Percentiles rank a stretch among this genome's conserved stretches.
These are phyloP conservation scores for Holacanthus passer DNA, from an alignment of 2,113 vertebrate species.

Conservation along the genomic window DNA sequence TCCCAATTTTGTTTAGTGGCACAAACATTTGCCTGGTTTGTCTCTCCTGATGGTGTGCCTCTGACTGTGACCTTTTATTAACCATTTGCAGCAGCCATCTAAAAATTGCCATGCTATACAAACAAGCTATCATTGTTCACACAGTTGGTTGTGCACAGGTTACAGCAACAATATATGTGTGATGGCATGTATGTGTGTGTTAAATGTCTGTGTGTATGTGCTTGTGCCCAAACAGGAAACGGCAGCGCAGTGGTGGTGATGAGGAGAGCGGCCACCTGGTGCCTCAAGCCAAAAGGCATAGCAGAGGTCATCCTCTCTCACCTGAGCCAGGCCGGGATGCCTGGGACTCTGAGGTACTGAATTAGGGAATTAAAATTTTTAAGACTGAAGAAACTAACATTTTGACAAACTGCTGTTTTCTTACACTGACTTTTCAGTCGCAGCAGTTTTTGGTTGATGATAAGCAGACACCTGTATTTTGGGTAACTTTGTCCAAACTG, in stretches of 20 bases:
- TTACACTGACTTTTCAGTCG: too few relatives aligned
- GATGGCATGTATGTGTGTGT: not conserved
- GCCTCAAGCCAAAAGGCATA: slow-evolving; percentile 90
- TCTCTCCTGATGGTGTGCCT: too few relatives aligned
- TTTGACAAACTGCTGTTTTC: not conserved
- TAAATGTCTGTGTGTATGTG: not conserved
- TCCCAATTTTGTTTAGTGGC: too few relatives aligned
- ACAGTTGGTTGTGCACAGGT: not conserved
- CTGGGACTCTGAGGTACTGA: slow-evolving; percentile 94
- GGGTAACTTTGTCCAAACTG: not conserved
- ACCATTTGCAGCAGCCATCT: not conserved
- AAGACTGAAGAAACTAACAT: too few relatives aligned
- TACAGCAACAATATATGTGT: not conserved
- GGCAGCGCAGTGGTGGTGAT: slow-evolving; percentile 88
- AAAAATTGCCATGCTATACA: not conserved
- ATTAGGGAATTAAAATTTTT: not conserved
- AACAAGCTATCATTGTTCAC: not conserved
- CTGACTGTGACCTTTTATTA: slow-evolving; percentile 2
- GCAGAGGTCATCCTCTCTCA: slow-evolving; percentile 84
- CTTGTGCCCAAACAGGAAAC: slow-evolving; percentile 85
- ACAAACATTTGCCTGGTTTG: too few relatives aligned
- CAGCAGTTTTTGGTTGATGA: not conserved
- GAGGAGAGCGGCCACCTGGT: slow-evolving; percentile 88
- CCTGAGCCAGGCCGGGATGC: slow-evolving; percentile 87
- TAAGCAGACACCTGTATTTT: rapidly evolving